phyloP scores from a whole-genome alignment of 2,113 vertebrate genomes.

The Cyprinodon tularosa region DNA sequence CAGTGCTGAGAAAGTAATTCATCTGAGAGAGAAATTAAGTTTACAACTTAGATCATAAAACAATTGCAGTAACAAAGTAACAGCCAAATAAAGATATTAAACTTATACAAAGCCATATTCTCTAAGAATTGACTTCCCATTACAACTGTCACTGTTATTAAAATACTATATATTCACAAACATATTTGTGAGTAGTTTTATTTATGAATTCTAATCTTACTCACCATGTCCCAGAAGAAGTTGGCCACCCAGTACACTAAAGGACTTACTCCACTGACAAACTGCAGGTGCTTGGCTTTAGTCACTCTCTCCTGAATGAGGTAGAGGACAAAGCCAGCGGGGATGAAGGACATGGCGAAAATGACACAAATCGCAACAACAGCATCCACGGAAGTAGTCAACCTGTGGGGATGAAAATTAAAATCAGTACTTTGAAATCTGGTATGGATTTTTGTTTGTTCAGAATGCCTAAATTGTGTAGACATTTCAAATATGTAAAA shows the following conservation, averaged over 20 bases:
- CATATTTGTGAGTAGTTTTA: not conserved
- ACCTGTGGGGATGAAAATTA: constrained; percentile 64
- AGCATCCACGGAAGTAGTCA: constrained; percentile 93
- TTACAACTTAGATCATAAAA: not conserved
- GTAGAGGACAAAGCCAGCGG: constrained; percentile 95
- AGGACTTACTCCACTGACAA: constrained; percentile 93
- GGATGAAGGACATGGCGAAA: constrained; percentile 98
- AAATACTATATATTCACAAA: not conserved
- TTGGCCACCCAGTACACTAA: constrained; percentile 91
- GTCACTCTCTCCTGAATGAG: constrained; percentile 94
- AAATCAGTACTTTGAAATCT: not conserved
- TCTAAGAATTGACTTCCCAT: too few species aligned
- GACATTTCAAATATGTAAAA: too few species aligned
- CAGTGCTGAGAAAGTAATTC: constrained; percentile 90
- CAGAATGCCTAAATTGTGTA: not conserved
- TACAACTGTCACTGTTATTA: not conserved
- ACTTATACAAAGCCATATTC: too few species aligned
- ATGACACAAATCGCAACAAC: constrained; percentile 95
- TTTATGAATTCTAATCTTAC: not conserved
- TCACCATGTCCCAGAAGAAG: constrained; percentile 95
- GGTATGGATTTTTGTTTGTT: not conserved
- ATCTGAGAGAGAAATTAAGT: constrained; percentile 69
- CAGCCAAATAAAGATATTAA: not conserved
- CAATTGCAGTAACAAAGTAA: not conserved
- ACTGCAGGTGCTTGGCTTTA: constrained; percentile 95